Conservation (phyloP, 1,140 invertebrate species). For the Drosophila obscura region DNA sequence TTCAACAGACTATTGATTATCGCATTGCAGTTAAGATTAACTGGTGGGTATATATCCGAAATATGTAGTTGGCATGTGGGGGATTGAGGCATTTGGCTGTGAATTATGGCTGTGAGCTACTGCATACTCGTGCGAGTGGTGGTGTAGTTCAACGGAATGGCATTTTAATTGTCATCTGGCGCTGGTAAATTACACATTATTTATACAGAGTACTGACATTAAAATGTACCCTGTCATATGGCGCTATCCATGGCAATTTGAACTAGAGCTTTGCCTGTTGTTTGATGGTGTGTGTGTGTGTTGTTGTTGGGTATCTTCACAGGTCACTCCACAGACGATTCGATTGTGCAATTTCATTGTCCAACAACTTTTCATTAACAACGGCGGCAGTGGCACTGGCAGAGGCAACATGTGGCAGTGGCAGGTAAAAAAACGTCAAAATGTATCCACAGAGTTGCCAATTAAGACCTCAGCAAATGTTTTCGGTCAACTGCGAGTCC, state of each 20-base stretch:
- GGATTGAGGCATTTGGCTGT: constrained; percentile 23
- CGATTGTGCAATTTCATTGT: constrained; percentile 76
- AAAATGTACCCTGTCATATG: constrained; percentile 52
- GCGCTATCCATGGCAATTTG: constrained; percentile 30
- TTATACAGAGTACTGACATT: constrained; percentile 63
- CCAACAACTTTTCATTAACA: constrained; percentile 74
- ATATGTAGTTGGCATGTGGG: constrained; percentile 19
- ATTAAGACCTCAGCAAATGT: constrained; percentile 70
- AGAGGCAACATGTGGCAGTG: constrained; percentile 3
- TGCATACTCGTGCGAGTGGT: constrained; percentile 27
- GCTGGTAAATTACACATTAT: constrained; percentile 60
- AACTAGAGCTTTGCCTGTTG: constrained; percentile 18
- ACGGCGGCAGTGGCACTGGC: constrained; percentile 27
- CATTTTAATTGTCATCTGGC: constrained; percentile 65
- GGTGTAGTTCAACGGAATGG: constrained; percentile 37
- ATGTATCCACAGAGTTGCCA: constrained; percentile 59
- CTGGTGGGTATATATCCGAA: constrained; percentile 15
- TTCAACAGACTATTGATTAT: constrained; percentile 24
- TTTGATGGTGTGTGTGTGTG: background rate
- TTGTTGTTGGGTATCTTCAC: constrained; percentile 30
- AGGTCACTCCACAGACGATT: constrained; percentile 34
- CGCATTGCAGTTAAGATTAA: constrained; percentile 25
- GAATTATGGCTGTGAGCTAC: background rate
- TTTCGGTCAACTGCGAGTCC: constrained; percentile 27
- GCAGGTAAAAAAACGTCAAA: constrained; percentile 52